Evolutionary conservation across 2,113 vertebrate genomes (phyloP), one percentile per base, ranked within the genome.

Genomic region (Nothobranchius furzeri): DNA sequence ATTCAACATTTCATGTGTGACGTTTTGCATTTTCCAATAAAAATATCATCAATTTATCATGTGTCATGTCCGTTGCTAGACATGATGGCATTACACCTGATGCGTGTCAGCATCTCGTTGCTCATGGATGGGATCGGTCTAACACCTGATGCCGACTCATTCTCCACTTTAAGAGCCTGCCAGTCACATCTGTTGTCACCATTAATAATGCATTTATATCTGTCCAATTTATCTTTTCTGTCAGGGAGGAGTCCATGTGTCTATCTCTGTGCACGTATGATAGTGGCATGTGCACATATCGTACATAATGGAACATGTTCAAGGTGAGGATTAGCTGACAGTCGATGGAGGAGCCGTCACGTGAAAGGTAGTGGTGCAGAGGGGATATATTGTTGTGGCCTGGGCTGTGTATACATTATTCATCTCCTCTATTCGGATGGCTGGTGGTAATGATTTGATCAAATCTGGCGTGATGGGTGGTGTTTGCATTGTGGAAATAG

Each of bases 391-490:
- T 70, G 78, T 82, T 74, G 82, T 88, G 51, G 62, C 60, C 75
- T 51, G 4, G 66, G 87, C 65, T 65, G 70, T 14, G 9, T 60
- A 86, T 90, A 60, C 73, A 92, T 90, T 83, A 90, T 90, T 90
- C 85, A 92, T 87, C 53, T 76, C 66, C 67, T 76, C 37, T 45
- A 40, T 69, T 74, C 15, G 83, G 87, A 76, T 85, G 83, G 74
- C 73, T 86, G 79, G 51, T 82, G 75, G 84, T 88, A 73, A 88
- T 82, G 84, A 90, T 89, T 85, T 88, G 52, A 90, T 92, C 80
- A 88, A 82, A 91, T 88, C 70, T 85, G 83, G 83, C 85, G 66
- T 59, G 69, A 68, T 75, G 76, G 75, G 75, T 65, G 61, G 52
- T 53, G 64, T 76, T 24, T 58, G 66, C 60, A 52, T 62, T 46